Base-by-base conservation (phyloP, 2,888 invertebrate genomes). In the Ennomos erosarius region DNA sequence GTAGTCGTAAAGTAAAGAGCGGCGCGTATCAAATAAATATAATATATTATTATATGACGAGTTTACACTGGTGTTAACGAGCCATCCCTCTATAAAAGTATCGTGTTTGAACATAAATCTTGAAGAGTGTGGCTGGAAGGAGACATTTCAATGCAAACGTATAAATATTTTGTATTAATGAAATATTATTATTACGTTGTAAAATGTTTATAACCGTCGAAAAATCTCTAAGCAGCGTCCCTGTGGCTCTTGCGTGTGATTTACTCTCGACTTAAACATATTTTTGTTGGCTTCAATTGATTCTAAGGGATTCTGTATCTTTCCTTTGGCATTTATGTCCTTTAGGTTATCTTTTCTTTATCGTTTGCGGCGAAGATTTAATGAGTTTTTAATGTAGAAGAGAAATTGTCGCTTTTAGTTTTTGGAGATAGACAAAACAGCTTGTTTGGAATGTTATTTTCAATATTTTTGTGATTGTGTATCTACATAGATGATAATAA, bases 21-120 rank as follows among this genome's bases (percentile, higher is more conserved):
- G 70, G 63, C 64, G 65, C 66, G 58, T 70, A 68, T 69, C 66
- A 81, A 77, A 87, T 87, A 90, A 26, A 51, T 50, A 50, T 46
- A 40, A 43, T 11, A 87, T 88, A 88, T 26, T 90, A 85, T 89
- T 82, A 88, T 79, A 71, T 67, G 66, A 63, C 65, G 85, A 88
- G 71, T 88, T 89, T 84, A 92, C 90, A 87, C 75, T 78, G 80
- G 91, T 88, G 91, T 90, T 92, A 92, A 92, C 90, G 90, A 92
- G 85, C 70, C 73, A 75, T 71, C 78, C 83, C 79, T 71, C 86
- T 79, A 89, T 89, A 90, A 90, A 91, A 84, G 78, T 83, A 82
- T 88, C 87, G 84, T 85, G 78, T 78, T 72, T 74, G 71, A 60
- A 82, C 84, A 90, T 91, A 91, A 91, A 91, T 91, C 90, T 86